A percentile compares a stretch with the other conserved stretches of the same genome.
These are phyloP conservation scores for Sthenelais limicola DNA, from an alignment of 2,888 invertebrate species.

Conservation along the genomic window DNA sequence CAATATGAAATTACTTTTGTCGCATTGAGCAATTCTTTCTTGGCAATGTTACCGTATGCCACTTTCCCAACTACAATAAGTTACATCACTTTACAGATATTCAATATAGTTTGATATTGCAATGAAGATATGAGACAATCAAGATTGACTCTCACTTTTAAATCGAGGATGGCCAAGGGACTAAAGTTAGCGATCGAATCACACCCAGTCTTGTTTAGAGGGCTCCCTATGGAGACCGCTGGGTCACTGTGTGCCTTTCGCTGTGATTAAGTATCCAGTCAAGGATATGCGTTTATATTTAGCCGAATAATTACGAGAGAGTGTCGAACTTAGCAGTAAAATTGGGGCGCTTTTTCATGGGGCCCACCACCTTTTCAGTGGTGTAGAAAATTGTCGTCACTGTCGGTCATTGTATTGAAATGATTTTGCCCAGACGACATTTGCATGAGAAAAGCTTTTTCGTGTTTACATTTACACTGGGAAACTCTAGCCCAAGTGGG, in stretches of 20 bases:
- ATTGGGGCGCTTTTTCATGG: constrained; percentile 10
- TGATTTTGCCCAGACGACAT: constrained; percentile 40
- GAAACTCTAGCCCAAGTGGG: constrained; percentile 36
- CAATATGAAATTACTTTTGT: too few species aligned
- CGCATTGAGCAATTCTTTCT: too few species aligned
- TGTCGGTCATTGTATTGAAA: constrained; percentile 34
- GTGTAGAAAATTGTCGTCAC: constrained; percentile 39
- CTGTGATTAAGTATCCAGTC: not conserved
- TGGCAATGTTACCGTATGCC: too few species aligned
- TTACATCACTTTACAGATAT: too few species aligned
- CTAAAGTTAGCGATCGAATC: constrained; percentile 37
- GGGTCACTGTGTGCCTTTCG: not conserved
- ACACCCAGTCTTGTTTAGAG: not conserved
- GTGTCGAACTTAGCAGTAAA: constrained; percentile 18
- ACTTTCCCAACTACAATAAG: too few species aligned
- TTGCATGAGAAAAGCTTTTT: constrained; percentile 42
- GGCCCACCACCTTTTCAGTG: constrained; percentile 26
- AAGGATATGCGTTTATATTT: constrained; percentile 31
- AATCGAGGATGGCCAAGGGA: constrained; percentile 13
- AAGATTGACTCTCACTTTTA: constrained; percentile 34
- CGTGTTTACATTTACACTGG: constrained; percentile 36
- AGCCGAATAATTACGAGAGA: constrained; percentile 39
- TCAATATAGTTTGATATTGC: too few species aligned
- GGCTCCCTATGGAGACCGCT: not conserved
- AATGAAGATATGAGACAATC: constrained; percentile 12